Conservation (phyloP, 2,888 invertebrate species). For the Mythimna loreyi region DNA sequence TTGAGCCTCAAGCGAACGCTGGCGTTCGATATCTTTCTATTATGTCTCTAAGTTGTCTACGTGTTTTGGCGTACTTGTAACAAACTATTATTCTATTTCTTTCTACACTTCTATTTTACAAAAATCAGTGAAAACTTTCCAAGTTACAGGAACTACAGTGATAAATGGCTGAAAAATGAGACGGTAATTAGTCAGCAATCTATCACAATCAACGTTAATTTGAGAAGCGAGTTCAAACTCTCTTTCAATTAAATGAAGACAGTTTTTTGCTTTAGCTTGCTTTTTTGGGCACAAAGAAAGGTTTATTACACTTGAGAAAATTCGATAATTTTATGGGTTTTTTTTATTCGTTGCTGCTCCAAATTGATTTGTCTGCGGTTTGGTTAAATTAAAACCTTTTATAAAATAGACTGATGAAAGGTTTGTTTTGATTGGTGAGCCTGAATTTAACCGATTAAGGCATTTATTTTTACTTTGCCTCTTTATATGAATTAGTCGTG, state of each 20-base stretch:
- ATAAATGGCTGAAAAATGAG: conserved; percentile 69
- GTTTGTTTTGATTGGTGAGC: neutral
- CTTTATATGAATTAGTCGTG: too few species aligned
- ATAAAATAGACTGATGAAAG: neutral
- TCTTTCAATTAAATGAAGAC: conserved; percentile 57
- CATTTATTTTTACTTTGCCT: too few species aligned
- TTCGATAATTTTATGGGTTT: conserved; percentile 24
- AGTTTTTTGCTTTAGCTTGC: conserved; percentile 48
- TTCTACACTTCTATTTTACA: neutral
- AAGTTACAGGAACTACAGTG: conserved; percentile 50
- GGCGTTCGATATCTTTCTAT: too few species aligned
- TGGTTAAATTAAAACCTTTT: conserved; percentile 15
- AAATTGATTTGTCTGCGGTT: conserved; percentile 35
- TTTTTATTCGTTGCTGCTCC: conserved; percentile 16
- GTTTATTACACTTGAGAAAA: conserved; percentile 24
- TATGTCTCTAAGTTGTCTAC: too few species aligned
- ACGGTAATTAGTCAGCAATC: conserved; percentile 70
- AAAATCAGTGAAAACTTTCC: conserved; percentile 11
- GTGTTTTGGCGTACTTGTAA: too few species aligned
- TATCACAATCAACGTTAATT: conserved; percentile 74
- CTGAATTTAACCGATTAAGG: neutral
- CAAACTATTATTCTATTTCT: too few species aligned
- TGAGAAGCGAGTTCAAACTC: conserved; percentile 58
- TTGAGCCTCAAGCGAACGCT: too few species aligned
- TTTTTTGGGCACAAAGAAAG: conserved; percentile 26